phyloP scores from a whole-genome alignment of 1,140 invertebrate genomes.

The Bathynomus jamesi region DNA sequence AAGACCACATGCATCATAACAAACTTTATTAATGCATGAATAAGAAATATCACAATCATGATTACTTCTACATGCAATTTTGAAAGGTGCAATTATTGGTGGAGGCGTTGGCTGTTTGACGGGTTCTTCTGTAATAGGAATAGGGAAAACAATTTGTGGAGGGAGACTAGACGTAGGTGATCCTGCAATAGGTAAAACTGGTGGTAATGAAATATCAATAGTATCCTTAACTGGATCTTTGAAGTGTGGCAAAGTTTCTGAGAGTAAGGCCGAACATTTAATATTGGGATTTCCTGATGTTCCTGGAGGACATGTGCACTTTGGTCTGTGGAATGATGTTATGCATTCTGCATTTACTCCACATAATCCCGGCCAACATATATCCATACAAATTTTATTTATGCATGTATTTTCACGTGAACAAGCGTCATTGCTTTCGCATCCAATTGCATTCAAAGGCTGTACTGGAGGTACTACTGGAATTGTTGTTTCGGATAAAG shows the following conservation, averaged over 20 bases:
- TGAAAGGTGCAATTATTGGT: constrained; percentile 62
- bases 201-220: too few relatives aligned
- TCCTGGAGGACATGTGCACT: constrained; percentile 56
- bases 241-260: too few relatives aligned
- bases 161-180: constrained; percentile 1
- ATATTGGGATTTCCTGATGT: constrained; percentile 69
- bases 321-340: constrained; percentile 10
- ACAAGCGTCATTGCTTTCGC: constrained; percentile 66
- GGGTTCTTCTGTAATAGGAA: constrained; percentile 4
- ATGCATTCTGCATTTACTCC: constrained; percentile 49
- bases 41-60: constrained; percentile 28
- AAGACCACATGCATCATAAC: constrained; percentile 33
- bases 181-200: constrained; percentile 9
- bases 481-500: not conserved
- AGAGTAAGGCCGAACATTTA: constrained; percentile 63
- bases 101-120: constrained; percentile 46
- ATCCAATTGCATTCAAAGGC: constrained; percentile 53
- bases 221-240: too few relatives aligned
- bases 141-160: constrained; percentile 13
- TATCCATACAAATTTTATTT: constrained; percentile 61
- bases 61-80: constrained; percentile 33
- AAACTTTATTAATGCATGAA: constrained; percentile 25
- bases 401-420: constrained; percentile 58
- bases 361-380: constrained; percentile 35
- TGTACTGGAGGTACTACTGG: constrained; percentile 14